A percentile compares a stretch with the other conserved stretches of the same genome.
These are phyloP conservation scores for Sipha flava DNA, from an alignment of 1,140 invertebrate genomes.

Conservation along the genomic window DNA sequence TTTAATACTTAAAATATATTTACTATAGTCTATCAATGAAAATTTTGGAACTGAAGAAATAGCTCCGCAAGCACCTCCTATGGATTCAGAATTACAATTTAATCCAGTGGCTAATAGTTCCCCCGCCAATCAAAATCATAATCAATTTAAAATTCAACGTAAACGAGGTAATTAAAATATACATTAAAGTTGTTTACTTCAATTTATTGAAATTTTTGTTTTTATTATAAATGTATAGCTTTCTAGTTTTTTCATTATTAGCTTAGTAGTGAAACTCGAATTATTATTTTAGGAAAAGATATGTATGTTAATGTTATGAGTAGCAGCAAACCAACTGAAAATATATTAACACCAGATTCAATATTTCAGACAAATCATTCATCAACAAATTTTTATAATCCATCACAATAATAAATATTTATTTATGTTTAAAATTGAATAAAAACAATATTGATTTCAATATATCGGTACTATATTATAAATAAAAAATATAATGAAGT, in stretches of 20 bases:
- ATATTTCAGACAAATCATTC: not conserved
- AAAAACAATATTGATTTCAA: not conserved
- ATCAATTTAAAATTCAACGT: slow-evolving; percentile 25
- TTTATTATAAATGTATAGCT: too few relatives aligned
- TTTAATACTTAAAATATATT: not conserved
- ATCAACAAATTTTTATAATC: not conserved
- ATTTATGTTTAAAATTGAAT: not conserved
- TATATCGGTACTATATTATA: not conserved
- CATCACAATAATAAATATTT: not conserved
- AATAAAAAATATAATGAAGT: not conserved
- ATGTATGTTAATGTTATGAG: slow-evolving; percentile 29
- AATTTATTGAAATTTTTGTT: too few relatives aligned
- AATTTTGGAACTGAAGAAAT: not conserved
- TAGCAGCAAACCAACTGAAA: slow-evolving; percentile 3
- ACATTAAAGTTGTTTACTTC: too few relatives aligned
- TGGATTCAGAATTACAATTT: slow-evolving; percentile 16
- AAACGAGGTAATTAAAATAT: not conserved
- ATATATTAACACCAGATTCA: slow-evolving; percentile 20
- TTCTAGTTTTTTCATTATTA: too few relatives aligned
- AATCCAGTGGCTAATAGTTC: slow-evolving; percentile 30
- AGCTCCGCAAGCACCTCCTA: not conserved
- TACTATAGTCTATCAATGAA: not conserved
- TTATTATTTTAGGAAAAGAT: not conserved
- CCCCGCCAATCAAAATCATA: slow-evolving; percentile 2
- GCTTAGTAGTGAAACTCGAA: too few relatives aligned